These are phyloP conservation scores for Aspiorhynchus laticeps DNA, from an alignment of 2,113 vertebrate genomes.

Conservation along the genomic window DNA sequence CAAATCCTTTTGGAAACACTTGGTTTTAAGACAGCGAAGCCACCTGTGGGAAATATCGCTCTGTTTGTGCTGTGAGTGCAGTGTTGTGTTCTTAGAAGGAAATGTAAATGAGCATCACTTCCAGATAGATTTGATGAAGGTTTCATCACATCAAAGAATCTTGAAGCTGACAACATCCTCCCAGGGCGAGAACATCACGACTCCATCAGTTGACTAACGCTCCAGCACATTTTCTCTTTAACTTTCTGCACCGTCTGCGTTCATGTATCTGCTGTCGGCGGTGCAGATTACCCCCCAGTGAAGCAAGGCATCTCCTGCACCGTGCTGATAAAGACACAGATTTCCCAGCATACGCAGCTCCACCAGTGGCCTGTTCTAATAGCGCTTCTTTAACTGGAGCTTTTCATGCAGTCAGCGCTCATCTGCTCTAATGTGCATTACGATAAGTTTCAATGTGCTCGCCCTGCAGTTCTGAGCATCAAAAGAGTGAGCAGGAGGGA, in stretches of 20 bases:
- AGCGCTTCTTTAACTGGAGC: slow-evolving; percentile 19
- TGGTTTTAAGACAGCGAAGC: neutral
- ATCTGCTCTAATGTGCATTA: slow-evolving; percentile 31
- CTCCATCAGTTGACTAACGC: slow-evolving; percentile 58
- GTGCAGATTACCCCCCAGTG: slow-evolving; percentile 71
- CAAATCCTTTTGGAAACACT: slow-evolving; percentile 6
- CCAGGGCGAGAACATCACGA: slow-evolving; percentile 25
- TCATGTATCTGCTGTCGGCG: slow-evolving; percentile 56
- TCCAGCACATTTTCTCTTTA: slow-evolving; percentile 65
- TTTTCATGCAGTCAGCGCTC: slow-evolving; percentile 32
- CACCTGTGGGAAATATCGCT: neutral
- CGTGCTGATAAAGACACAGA: slow-evolving; percentile 72
- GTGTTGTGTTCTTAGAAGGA: neutral
- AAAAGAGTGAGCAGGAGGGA: neutral
- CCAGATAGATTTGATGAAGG: slow-evolving; percentile 26
- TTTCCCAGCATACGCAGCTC: slow-evolving; percentile 18
- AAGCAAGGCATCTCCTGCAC: slow-evolving; percentile 70
- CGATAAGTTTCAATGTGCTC: slow-evolving; percentile 40
- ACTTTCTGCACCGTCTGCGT: slow-evolving; percentile 46
- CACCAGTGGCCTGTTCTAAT: slow-evolving; percentile 35
- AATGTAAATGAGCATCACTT: slow-evolving; percentile 31
- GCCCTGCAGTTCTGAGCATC: slow-evolving; percentile 2
- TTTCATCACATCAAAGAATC: slow-evolving; percentile 32
- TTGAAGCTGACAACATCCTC: slow-evolving; percentile 5
- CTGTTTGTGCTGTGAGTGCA: neutral